Conservation (phyloP, 2,888 invertebrate species). For the Creontiades dilutus region DNA sequence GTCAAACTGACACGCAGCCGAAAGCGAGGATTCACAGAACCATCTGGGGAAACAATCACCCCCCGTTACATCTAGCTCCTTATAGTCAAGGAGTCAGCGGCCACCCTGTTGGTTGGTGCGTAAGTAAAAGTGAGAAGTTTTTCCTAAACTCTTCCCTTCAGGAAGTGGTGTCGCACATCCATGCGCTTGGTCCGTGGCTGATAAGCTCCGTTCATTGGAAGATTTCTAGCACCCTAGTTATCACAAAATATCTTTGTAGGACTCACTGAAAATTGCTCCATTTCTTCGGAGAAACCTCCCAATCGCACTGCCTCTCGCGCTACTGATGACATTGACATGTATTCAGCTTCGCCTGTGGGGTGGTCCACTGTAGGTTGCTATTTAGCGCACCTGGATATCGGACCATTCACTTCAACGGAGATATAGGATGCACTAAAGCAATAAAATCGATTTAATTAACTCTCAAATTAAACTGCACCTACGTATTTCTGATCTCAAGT, state of each 20-base stretch:
- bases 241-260: slow-evolving; percentile 48
- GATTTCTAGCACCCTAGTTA: slow-evolving; percentile 45
- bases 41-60: too few species aligned
- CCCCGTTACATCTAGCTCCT: not conserved
- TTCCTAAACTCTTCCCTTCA: not conserved
- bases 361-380: not conserved
- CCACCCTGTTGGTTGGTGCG: not conserved
- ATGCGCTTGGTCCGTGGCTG: slow-evolving; percentile 27
- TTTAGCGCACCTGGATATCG: slow-evolving; percentile 17
- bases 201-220: not conserved
- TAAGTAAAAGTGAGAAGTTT: slow-evolving; percentile 68
- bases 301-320: slow-evolving; percentile 50
- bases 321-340: slow-evolving; percentile 59
- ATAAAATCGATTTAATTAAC: too few species aligned
- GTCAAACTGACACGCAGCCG: too few species aligned
- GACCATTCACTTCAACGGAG: not conserved
- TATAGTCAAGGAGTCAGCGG: not conserved
- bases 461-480: too few species aligned
- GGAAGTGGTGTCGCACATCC: slow-evolving; percentile 23
- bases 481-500: too few species aligned
- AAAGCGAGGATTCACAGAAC: too few species aligned
- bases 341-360: slow-evolving; percentile 44
- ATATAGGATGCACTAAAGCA: too few species aligned
- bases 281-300: slow-evolving; percentile 48
- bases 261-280: slow-evolving; percentile 3